A percentile compares a stretch with the other conserved stretches of the same genome.
Conservation (phyloP, 2,113 vertebrate species). For the Monarcha castaneiventris region DNA sequence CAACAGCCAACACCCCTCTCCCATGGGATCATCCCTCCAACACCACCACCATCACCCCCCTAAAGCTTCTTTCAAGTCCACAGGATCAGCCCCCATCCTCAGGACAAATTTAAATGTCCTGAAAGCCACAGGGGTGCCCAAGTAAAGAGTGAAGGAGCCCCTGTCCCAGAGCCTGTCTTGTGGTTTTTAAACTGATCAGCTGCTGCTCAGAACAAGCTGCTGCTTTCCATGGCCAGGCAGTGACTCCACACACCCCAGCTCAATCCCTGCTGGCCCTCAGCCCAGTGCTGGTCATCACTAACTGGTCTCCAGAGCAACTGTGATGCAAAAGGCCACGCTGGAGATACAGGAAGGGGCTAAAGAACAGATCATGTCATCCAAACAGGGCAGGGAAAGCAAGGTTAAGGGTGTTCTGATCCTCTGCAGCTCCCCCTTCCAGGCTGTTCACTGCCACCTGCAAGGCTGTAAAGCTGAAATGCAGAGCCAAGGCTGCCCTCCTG, state of each 20-base stretch:
- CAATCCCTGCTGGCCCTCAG: constrained; percentile 36
- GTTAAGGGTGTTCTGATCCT: neutral
- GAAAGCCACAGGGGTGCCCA: neutral
- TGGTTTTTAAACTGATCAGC: constrained; percentile 26
- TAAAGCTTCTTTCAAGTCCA: neutral
- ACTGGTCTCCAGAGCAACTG: constrained; percentile 56
- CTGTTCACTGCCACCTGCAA: neutral
- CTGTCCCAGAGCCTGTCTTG: neutral
- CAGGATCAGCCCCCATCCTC: neutral
- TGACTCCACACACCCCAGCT: constrained; percentile 57
- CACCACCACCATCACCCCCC: accelerated
- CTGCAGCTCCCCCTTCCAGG: neutral
- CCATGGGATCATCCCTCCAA: neutral
- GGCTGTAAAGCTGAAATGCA: neutral
- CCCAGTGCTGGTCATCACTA: constrained; percentile 9
- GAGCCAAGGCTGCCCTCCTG: neutral
- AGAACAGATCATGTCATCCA: neutral
- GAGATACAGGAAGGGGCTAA: neutral
- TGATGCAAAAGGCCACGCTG: constrained; percentile 36
- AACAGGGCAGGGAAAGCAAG: neutral
- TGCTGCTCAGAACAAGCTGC: constrained; percentile 36
- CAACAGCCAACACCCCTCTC: neutral
- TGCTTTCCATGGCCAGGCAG: neutral
- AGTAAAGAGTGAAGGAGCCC: neutral
- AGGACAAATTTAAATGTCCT: neutral